Percentiles rank a stretch among this genome's conserved stretches.
These are phyloP conservation scores for Ectemnius lituratus DNA, from an alignment of 2,888 invertebrate species.

Conservation along the genomic window DNA sequence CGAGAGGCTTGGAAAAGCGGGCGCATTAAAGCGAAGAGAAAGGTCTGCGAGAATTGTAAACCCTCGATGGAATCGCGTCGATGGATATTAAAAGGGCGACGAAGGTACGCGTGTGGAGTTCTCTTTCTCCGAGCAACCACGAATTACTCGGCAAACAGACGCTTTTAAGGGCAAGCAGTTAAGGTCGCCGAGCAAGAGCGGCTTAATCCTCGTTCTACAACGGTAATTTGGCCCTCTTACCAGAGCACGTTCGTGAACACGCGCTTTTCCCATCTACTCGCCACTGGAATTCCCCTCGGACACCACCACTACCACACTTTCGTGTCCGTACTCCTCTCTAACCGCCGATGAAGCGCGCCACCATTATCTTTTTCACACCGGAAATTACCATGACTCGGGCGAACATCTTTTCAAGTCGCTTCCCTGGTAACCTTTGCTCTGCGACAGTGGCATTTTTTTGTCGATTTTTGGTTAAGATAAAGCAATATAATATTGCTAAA, in stretches of 20 bases:
- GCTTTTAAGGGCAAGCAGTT: constrained; percentile 42
- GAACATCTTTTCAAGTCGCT: too few relatives aligned
- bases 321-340: too few relatives aligned
- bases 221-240: constrained; percentile 34
- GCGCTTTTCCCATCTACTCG: neutral
- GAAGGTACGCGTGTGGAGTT: neutral
- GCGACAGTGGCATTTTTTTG: too few relatives aligned
- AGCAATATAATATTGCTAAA: too few relatives aligned
- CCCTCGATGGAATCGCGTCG: neutral
- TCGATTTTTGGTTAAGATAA: too few relatives aligned
- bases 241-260: neutral
- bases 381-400: too few relatives aligned
- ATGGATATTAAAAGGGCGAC: constrained; percentile 11
- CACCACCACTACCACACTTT: constrained; percentile 21
- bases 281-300: neutral
- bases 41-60: too few relatives aligned
- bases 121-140: neutral
- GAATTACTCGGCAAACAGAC: constrained; percentile 33
- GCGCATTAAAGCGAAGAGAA: neutral
- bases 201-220: constrained; percentile 40
- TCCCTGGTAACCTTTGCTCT: too few relatives aligned
- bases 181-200: constrained; percentile 20
- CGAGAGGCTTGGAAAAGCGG: too few relatives aligned
- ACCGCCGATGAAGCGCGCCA: too few relatives aligned
- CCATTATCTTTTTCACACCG: too few relatives aligned